A percentile compares a stretch with the other conserved stretches of the same genome.
These are phyloP conservation scores for Muscidifurax raptorellus DNA, from an alignment of 1,140 invertebrate genomes.

Conservation along the genomic window DNA sequence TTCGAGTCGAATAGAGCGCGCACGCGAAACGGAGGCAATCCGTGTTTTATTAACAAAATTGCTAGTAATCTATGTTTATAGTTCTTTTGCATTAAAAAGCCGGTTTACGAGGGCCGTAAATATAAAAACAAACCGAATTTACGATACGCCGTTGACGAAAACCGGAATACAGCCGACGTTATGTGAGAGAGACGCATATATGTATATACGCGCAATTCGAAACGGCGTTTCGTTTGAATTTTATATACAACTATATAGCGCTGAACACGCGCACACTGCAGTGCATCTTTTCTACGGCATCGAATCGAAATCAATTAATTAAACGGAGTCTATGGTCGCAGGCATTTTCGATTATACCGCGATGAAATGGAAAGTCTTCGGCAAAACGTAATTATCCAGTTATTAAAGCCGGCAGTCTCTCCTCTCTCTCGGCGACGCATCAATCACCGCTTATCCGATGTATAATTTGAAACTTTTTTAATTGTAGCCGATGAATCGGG, in stretches of 20 bases:
- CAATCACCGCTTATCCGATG: constrained; percentile 40
- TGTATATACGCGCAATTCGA: not conserved
- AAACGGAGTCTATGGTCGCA: too few species aligned
- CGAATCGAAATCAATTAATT: too few species aligned
- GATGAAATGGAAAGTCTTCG: not conserved
- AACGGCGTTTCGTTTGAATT: not conserved
- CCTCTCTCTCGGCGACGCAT: constrained; percentile 13
- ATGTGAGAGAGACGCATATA: not conserved
- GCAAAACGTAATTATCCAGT: constrained; percentile 31
- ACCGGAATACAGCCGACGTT: not conserved
- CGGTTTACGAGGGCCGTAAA: not conserved
- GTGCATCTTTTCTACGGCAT: too few species aligned
- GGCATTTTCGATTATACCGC: not conserved
- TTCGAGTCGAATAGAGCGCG: too few species aligned
- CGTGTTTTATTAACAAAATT: not conserved
- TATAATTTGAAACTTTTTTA: constrained; percentile 50
- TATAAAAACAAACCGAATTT: not conserved
- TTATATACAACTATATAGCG: not conserved
- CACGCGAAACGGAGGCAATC: not conserved
- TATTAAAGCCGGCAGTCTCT: constrained; percentile 10
- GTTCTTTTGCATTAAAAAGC: not conserved
- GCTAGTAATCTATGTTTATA: not conserved
- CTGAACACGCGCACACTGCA: too few species aligned
- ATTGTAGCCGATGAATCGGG: constrained; percentile 39
- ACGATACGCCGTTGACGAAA: not conserved